Conservation (phyloP, 1,140 invertebrate genomes). For the Popillia japonica region DNA sequence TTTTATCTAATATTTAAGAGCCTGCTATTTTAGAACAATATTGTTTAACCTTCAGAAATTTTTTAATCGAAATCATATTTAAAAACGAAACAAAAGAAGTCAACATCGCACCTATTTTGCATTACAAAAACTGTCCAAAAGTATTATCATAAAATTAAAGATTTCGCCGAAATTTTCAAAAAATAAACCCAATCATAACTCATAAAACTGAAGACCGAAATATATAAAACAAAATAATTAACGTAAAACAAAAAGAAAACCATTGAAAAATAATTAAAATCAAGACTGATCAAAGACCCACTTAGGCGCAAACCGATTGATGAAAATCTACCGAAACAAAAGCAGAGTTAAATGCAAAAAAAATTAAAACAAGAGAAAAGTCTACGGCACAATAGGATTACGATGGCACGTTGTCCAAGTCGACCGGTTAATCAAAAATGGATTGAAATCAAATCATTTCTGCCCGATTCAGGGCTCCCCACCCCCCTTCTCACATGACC, state of each 20-base stretch:
- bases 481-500: neutral
- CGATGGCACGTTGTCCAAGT: constrained; percentile 40
- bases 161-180: neutral
- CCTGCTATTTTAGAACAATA: too few relatives aligned
- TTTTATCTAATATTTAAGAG: too few relatives aligned
- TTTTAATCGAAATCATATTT: too few relatives aligned
- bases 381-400: constrained; percentile 21
- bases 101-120: too few relatives aligned
- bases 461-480: constrained; percentile 22
- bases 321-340: constrained; percentile 27
- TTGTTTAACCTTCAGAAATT: too few relatives aligned
- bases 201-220: neutral
- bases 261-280: constrained; percentile 40
- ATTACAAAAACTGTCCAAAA: too few relatives aligned
- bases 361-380: constrained; percentile 20
- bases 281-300: constrained; percentile 43
- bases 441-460: constrained; percentile 46
- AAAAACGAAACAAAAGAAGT: too few relatives aligned
- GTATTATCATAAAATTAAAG: too few relatives aligned
- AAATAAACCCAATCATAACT: neutral
- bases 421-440: constrained; percentile 46
- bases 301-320: constrained; percentile 31
- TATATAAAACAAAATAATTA: constrained; percentile 42
- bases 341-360: constrained; percentile 17
- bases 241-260: constrained; percentile 40